Evolutionary conservation across 2,888 invertebrate genomes (phyloP).

Genomic region (Lycocerus yunnanus): DNA sequence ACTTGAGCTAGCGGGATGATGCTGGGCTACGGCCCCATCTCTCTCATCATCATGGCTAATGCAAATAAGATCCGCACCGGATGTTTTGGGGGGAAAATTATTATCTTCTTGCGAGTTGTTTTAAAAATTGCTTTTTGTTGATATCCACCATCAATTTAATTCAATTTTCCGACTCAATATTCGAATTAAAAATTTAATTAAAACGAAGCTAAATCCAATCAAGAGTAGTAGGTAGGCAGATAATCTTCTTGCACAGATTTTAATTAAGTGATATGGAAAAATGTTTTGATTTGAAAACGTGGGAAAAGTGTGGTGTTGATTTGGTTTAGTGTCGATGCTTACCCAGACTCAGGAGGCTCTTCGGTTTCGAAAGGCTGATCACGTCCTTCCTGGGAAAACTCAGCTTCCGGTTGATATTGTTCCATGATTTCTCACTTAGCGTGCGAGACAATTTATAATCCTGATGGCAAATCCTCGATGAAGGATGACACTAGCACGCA

Average conservation of each 20-base stretch:
- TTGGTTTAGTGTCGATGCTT: constrained; percentile 34
- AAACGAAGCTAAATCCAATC: not conserved
- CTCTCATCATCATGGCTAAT: not conserved
- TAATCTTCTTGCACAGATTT: not conserved
- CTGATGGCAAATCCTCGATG: constrained; percentile 24
- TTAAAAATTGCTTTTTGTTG: not conserved
- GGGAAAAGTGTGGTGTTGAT: not conserved
- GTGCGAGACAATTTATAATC: constrained; percentile 16
- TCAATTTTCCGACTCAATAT: not conserved
- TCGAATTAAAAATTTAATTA: not conserved
- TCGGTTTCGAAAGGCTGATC: constrained; percentile 76
- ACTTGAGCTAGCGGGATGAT: not conserved
- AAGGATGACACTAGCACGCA: constrained; percentile 26
- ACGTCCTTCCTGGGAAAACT: constrained; percentile 70
- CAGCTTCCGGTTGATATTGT: constrained; percentile 60
- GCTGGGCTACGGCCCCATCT: not conserved
- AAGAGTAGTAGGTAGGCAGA: not conserved
- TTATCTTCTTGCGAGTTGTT: not conserved
- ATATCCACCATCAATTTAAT: not conserved
- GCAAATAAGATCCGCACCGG: not conserved
- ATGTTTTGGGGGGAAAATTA: not conserved
- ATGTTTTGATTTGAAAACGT: not conserved
- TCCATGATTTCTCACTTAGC: constrained; percentile 34
- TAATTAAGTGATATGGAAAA: not conserved
- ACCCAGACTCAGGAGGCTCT: constrained; percentile 64